These are phyloP conservation scores for Ochotona curzoniae DNA, from an alignment of 2,113 vertebrate species.

Conservation along the genomic window DNA sequence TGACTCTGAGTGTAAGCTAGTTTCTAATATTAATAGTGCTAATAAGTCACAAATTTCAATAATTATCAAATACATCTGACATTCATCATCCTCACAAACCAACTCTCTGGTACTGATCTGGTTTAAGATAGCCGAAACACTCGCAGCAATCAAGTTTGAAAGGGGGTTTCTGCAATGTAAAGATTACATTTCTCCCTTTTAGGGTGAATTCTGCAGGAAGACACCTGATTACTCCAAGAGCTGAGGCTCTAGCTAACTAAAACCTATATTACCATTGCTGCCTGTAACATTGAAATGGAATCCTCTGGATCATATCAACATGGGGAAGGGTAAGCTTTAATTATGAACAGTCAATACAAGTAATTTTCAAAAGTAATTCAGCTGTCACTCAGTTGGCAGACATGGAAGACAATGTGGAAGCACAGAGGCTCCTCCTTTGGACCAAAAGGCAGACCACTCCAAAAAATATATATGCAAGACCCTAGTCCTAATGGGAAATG, in stretches of 20 bases:
- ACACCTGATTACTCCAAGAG: not conserved
- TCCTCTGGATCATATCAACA: not conserved
- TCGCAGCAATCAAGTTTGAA: not conserved
- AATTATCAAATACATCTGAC: not conserved
- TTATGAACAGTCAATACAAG: not conserved
- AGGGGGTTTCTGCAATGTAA: not conserved
- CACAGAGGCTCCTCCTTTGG: not conserved
- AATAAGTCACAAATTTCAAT: constrained; percentile 11
- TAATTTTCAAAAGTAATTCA: constrained; percentile 1
- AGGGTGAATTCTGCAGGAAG: not conserved
- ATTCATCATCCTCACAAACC: not conserved
- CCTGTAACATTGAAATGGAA: not conserved
- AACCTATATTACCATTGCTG: not conserved
- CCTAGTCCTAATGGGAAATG: not conserved
- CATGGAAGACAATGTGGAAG: not conserved
- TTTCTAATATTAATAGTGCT: not conserved
- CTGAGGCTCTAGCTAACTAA: not conserved
- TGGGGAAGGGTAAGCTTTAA: not conserved
- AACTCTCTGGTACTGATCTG: not conserved
- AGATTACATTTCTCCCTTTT: not conserved
- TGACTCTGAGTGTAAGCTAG: not conserved
- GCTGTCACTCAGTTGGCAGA: not conserved
- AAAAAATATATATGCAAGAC: not conserved
- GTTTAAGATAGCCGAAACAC: not conserved
- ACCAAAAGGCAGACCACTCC: not conserved